Evolutionary conservation across 1,140 invertebrate genomes (phyloP).

Genomic region (Solenopsis fugax): DNA sequence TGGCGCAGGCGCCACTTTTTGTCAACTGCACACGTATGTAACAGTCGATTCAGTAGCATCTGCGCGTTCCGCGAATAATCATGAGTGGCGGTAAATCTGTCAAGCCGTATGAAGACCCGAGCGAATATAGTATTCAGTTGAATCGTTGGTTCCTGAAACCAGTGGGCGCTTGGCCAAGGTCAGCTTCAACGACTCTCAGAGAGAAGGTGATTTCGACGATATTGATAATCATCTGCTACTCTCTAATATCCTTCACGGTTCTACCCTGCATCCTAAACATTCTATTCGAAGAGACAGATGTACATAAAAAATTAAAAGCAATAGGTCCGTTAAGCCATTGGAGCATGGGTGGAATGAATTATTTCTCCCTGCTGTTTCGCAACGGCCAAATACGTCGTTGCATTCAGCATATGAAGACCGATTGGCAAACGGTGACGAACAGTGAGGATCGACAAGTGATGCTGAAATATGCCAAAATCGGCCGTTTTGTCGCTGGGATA

Average conservation of each 20-base stretch:
- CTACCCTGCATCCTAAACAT: constrained; percentile 36
- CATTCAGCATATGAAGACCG: constrained; percentile 53
- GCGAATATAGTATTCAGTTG: constrained; percentile 18
- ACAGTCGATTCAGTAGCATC: constrained; percentile 15
- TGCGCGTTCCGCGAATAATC: neutral
- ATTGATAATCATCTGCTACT: constrained; percentile 38
- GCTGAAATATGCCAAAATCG: constrained; percentile 51
- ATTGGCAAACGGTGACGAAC: constrained; percentile 48
- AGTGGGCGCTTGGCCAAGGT: constrained; percentile 37
- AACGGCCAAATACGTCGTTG: constrained; percentile 46
- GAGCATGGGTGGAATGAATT: constrained; percentile 47
- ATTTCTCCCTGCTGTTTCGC: constrained; percentile 33
- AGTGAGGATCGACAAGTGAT: constrained; percentile 63
- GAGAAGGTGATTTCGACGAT: constrained; percentile 20
- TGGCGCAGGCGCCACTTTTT: constrained; percentile 42
- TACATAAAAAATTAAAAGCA: neutral
- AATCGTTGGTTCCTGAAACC: constrained; percentile 48
- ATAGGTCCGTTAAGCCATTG: constrained; percentile 48
- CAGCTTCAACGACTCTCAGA: neutral
- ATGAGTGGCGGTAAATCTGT: neutral
- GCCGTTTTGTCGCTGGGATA: constrained; percentile 52
- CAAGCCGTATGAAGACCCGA: neutral
- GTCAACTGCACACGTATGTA: neutral
- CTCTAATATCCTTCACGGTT: neutral
- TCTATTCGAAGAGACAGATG: constrained; percentile 31